Conservation (phyloP, 2,113 vertebrate species). For the Salvelinus fontinalis region DNA sequence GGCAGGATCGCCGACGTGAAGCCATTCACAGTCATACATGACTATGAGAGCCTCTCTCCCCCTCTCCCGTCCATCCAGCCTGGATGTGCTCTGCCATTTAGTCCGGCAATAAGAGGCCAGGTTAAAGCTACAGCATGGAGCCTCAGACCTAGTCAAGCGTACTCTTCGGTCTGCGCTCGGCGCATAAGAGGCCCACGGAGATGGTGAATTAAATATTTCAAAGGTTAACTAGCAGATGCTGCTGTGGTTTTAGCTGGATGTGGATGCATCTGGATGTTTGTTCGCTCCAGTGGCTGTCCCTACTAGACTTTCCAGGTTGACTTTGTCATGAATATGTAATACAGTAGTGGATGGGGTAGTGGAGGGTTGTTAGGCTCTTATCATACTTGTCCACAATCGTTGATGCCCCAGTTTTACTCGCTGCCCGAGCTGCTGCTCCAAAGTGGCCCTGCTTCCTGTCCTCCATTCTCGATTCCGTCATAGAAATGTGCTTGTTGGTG, state of each 20-base stretch:
- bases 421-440: not conserved
- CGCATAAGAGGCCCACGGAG: not conserved
- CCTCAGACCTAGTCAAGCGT: not conserved
- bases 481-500: not conserved
- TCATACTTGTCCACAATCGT: too few relatives aligned
- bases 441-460: not conserved
- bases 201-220: too few relatives aligned
- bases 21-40: too few relatives aligned
- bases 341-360: not conserved
- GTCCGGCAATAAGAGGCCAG: not conserved
- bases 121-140: not conserved
- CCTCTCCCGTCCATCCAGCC: too few relatives aligned
- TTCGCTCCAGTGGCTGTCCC: slow-evolving; percentile 1
- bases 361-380: not conserved
- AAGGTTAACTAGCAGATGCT: too few relatives aligned
- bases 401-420: not conserved
- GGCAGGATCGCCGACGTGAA: too few relatives aligned
- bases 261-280: not conserved
- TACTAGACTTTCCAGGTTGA: not conserved
- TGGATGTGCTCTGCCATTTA: not conserved
- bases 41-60: too few relatives aligned
- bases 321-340: not conserved
- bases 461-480: not conserved
- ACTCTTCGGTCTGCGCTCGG: not conserved
- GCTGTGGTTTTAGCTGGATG: not conserved